A percentile compares a stretch with the other conserved stretches of the same genome.
Evolutionary conservation across 37 sponge, comb jelly and placozoan species (phyloP).

Genomic region (Cliona cf. orientalis): DNA sequence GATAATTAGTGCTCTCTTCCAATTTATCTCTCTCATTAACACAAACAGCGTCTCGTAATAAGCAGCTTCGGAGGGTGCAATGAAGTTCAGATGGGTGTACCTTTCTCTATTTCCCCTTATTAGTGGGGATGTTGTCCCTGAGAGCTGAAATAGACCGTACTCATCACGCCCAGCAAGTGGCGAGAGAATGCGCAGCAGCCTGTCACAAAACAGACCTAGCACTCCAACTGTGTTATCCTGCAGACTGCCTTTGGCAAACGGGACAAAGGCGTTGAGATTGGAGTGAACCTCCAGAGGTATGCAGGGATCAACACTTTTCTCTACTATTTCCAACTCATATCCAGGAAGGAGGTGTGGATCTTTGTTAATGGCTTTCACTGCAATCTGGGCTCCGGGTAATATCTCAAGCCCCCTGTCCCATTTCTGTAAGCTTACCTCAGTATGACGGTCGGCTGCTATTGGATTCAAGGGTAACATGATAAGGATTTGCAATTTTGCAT

Average conservation of each 20-base stretch:
- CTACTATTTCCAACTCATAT: not conserved
- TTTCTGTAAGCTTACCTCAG: no score
- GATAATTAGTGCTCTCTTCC: not conserved
- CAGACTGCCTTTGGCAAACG: not conserved
- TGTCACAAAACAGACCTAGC: constrained; percentile 17
- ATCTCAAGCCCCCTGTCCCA: constrained; percentile 54
- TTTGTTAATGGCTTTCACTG: constrained; percentile 39
- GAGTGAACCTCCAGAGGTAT: not conserved
- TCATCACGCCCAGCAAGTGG: constrained; percentile 15
- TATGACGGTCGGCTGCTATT: no score
- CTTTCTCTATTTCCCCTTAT: not conserved
- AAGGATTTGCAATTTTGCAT: no score
- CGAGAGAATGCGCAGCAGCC: not conserved
- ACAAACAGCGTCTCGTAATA: constrained; percentile 5
- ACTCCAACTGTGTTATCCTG: constrained; percentile 2
- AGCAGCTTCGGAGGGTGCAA: not conserved
- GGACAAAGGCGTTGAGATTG: not conserved
- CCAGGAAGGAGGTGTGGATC: not conserved
- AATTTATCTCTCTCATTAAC: constrained; percentile 1
- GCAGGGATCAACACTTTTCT: not conserved
- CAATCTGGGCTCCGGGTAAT: constrained; percentile 36
- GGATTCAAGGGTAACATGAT: no score
- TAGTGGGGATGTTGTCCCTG: constrained; percentile 10
- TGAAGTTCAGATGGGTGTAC: not conserved
- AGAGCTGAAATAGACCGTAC: constrained; percentile 11